Conservation (phyloP, 2,888 invertebrate genomes). For the Caenorhabditis sp. region DNA sequence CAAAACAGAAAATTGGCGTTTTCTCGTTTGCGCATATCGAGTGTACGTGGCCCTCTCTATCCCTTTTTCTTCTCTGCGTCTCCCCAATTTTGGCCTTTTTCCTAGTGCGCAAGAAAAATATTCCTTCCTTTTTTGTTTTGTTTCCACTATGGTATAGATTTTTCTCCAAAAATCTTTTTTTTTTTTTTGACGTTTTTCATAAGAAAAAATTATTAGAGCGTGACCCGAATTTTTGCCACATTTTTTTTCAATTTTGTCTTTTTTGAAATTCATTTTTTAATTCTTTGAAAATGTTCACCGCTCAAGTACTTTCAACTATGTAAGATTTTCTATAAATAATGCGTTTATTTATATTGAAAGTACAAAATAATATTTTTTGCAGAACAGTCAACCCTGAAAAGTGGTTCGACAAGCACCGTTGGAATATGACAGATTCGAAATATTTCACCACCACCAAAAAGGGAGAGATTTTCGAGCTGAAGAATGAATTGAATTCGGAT, state of each 20-base stretch:
- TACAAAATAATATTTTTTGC: not conserved
- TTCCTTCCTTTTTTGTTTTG: not conserved
- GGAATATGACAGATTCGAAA: constrained; percentile 94
- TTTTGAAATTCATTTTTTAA: not conserved
- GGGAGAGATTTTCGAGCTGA: constrained; percentile 92
- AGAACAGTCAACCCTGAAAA: constrained; percentile 5
- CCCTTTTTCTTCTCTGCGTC: not conserved
- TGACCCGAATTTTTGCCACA: not conserved
- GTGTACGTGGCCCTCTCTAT: not conserved
- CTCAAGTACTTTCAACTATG: not conserved
- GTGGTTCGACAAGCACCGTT: not conserved
- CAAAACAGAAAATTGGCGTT: not conserved
- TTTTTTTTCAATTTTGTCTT: not conserved
- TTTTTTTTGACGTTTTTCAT: not conserved
- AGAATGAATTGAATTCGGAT: constrained; percentile 97
- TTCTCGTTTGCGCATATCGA: not conserved
- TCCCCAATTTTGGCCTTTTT: not conserved
- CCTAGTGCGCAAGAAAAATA: not conserved
- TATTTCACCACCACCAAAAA: constrained; percentile 99
- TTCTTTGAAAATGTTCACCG: not conserved
- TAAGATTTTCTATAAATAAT: not conserved
- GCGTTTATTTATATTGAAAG: not conserved
- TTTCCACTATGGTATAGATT: not conserved
- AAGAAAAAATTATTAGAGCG: not conserved
- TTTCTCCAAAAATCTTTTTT: not conserved